Evolutionary conservation across 2,113 vertebrate genomes (phyloP).

Genomic region (Alethe diademata): DNA sequence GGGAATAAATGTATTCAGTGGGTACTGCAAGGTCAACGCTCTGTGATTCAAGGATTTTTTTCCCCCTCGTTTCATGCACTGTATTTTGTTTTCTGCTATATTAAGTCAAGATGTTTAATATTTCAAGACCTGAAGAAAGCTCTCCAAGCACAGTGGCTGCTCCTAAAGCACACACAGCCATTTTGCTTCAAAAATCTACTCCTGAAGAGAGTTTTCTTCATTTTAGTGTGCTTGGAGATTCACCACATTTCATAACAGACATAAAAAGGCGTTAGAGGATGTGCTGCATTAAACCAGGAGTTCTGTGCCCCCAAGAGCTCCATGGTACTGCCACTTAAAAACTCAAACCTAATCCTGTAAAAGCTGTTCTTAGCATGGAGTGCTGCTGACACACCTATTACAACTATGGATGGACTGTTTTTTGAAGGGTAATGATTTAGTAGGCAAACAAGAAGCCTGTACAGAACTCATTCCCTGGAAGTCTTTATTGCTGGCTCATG

Average conservation of each 20-base stretch:
- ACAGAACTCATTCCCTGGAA: conserved; percentile 13
- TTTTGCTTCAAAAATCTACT: conserved; percentile 57
- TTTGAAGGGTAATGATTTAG: neutral
- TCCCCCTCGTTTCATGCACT: neutral
- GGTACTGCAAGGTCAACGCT: conserved; percentile 35
- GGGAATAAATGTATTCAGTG: neutral
- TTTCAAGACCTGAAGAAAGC: conserved; percentile 70
- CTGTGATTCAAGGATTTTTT: neutral
- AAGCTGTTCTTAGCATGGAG: neutral
- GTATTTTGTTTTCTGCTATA: conserved; percentile 65
- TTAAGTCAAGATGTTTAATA: conserved; percentile 73
- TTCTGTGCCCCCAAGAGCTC: neutral
- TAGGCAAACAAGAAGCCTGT: neutral
- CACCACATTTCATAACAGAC: neutral
- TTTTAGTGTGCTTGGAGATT: neutral
- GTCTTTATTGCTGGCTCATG: conserved; percentile 37
- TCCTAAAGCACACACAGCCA: conserved; percentile 37
- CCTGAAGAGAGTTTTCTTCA: neutral
- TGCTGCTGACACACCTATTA: neutral
- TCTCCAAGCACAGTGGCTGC: conserved; percentile 30
- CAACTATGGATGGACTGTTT: neutral
- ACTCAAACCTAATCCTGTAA: neutral
- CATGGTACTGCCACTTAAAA: neutral
- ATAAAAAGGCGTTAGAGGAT: neutral
- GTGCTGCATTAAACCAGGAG: conserved; percentile 1